Evolutionary conservation across 2,113 vertebrate genomes (phyloP).

Genomic region (Campylomormyrus numenius): DNA sequence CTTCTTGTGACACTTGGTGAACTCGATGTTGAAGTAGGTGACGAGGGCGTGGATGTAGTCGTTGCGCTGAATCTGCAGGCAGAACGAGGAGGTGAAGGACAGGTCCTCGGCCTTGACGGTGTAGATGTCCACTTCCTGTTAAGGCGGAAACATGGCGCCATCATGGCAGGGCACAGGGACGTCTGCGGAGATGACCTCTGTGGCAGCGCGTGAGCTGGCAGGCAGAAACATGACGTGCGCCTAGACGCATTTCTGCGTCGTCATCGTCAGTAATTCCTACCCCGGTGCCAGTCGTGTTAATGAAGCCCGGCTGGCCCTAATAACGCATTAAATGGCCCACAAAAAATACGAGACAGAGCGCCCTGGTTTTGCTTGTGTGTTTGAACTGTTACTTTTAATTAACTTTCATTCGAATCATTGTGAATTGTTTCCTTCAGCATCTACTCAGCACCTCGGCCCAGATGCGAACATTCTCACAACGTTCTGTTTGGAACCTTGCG

Average conservation of each 20-base stretch:
- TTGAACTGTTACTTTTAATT: background rate
- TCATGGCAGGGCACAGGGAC: background rate
- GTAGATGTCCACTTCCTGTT: conserved; percentile 93
- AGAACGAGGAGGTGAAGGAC: conserved; percentile 85
- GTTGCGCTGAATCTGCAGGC: conserved; percentile 91
- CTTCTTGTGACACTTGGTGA: conserved; percentile 98
- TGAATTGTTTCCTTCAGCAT: background rate
- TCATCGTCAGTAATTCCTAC: background rate
- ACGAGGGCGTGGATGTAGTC: conserved; percentile 93
- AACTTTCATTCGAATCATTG: background rate
- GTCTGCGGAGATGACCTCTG: background rate
- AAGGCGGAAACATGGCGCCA: conserved; percentile 25
- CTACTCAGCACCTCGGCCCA: background rate
- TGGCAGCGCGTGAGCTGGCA: background rate
- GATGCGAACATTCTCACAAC: background rate
- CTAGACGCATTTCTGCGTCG: background rate
- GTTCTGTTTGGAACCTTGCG: background rate
- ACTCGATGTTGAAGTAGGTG: conserved; percentile 97
- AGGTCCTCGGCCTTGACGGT: conserved; percentile 89
- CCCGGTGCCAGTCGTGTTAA: background rate
- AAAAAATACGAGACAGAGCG: background rate
- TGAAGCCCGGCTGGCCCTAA: background rate
- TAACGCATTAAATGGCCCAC: background rate
- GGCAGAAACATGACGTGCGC: background rate
- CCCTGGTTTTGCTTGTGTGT: background rate